phyloP scores from a whole-genome alignment of 2,113 vertebrate genomes.

The Nyctereutes procyonoides region DNA sequence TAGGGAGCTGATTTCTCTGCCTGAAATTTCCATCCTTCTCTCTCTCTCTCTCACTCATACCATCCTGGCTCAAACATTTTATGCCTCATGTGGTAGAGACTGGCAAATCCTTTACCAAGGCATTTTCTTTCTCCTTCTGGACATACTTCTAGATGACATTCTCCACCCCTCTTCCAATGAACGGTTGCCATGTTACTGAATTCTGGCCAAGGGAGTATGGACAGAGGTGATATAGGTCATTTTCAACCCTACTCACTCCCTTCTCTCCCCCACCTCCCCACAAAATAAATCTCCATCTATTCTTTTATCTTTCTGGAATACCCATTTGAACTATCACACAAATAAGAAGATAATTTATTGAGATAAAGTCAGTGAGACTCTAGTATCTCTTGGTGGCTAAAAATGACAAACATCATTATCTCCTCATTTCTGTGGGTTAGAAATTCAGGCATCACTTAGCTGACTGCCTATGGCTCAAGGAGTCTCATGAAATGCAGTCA shows the following conservation, averaged over 20 bases:
- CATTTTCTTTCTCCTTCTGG: not conserved
- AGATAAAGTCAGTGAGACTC: not conserved
- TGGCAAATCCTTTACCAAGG: not conserved
- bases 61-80: not conserved
- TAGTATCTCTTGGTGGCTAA: not conserved
- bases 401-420: not conserved
- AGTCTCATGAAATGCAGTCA: not conserved
- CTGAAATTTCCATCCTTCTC: not conserved
- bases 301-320: not conserved
- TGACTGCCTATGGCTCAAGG: not conserved
- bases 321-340: not conserved
- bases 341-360: not conserved
- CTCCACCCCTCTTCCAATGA: not conserved
- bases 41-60: not conserved
- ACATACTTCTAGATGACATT: not conserved
- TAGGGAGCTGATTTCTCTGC: not conserved
- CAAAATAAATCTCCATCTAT: not conserved
- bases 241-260: not conserved
- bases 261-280: fast-evolving
- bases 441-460: not conserved
- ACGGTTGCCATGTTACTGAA: not conserved
- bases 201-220: not conserved
- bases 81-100: not conserved
- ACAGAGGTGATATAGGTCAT: not conserved
- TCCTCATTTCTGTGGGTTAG: not conserved